phyloP scores from a whole-genome alignment of 1,140 invertebrate species.

The Euglossa dilemma region DNA sequence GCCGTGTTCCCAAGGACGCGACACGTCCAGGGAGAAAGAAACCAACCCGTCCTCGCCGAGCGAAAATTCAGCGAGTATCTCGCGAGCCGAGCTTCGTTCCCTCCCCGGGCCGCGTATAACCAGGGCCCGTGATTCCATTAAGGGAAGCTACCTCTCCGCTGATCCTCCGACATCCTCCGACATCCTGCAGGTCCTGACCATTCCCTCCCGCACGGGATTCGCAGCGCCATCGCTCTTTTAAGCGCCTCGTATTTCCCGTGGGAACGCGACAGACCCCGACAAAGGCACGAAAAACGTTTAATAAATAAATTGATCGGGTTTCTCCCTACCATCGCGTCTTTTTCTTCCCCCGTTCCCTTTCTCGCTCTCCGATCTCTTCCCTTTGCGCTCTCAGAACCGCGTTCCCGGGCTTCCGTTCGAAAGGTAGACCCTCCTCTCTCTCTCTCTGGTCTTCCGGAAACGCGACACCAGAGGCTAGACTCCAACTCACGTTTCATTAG shows the following conservation, averaged over 20 bases:
- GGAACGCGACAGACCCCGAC: slow-evolving; percentile 60
- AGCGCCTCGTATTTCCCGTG: slow-evolving; percentile 70
- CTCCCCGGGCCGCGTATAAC: not conserved
- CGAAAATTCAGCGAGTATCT: slow-evolving; percentile 47
- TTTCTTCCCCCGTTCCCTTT: not conserved
- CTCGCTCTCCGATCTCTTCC: not conserved
- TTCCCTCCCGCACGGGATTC: slow-evolving; percentile 48
- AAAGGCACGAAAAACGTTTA: slow-evolving; percentile 68
- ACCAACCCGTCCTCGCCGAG: not conserved
- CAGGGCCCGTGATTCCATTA: slow-evolving; percentile 57
- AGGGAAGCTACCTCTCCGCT: slow-evolving; percentile 15
- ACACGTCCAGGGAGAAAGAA: too few species aligned
- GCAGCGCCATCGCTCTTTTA: slow-evolving; percentile 52
- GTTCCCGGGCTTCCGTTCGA: slow-evolving; percentile 17
- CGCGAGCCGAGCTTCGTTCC: not conserved
- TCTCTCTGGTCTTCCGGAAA: slow-evolving; percentile 63
- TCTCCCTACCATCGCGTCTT: slow-evolving; percentile 44
- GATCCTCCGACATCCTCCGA: slow-evolving; percentile 51
- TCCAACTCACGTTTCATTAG: slow-evolving; percentile 70
- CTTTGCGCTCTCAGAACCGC: slow-evolving; percentile 8
- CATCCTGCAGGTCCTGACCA: slow-evolving; percentile 25
- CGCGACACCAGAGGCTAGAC: slow-evolving; percentile 58
- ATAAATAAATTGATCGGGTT: slow-evolving; percentile 72
- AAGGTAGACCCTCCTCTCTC: not conserved
- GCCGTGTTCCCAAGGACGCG: not conserved